Base-by-base conservation (phyloP, 2,888 invertebrate genomes). In the Ennomos erosarius region DNA sequence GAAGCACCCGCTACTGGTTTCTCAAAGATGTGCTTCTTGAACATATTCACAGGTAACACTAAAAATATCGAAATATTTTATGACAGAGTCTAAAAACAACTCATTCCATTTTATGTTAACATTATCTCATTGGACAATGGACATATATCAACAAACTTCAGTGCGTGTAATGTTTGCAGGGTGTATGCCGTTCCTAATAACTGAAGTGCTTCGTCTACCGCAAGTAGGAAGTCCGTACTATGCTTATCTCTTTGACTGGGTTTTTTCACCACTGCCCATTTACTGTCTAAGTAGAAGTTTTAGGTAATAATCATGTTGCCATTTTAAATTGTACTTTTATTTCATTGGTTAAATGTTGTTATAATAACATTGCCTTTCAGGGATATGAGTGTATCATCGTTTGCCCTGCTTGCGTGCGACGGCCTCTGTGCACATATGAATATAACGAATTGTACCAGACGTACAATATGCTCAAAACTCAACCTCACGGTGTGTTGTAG, bases 1-100 rank as follows among this genome's bases (percentile, higher is more conserved):
- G 92, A 93, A 10, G 94, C 96, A 0, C 95, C 97, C 0, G 94
- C 97, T 0, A 94, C 96, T 0, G 97, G 97, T 0, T 97, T 95
- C 80, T 95, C 96, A 0, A 94, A 95, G 76, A 93, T 97, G 85
- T 95, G 95, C 13, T 94, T 97, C 67, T 90, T 96, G 50, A 96
- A 96, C 75, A 94, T 97, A 59, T 94, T 97, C 62, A 78, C 84
- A 51, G 90, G 90, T 87, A 71, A 78, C 26, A 26, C 26, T 26
- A 26, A 6, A 26, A 26, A 3, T 26, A 26, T 3, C 6, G 26
- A 26, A 5, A 6, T 6, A 26, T 26, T 26, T 72, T 26, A 16
- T 10, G 9, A 26, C 39, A 43, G 1, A 40, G 16, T 12, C 1
- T n/a, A 8, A 43, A n/a, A 36, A 56, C 55, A 45, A 54, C 44